Evolutionary conservation across 1,140 invertebrate genomes (phyloP).

Genomic region (Danaus plexippus): DNA sequence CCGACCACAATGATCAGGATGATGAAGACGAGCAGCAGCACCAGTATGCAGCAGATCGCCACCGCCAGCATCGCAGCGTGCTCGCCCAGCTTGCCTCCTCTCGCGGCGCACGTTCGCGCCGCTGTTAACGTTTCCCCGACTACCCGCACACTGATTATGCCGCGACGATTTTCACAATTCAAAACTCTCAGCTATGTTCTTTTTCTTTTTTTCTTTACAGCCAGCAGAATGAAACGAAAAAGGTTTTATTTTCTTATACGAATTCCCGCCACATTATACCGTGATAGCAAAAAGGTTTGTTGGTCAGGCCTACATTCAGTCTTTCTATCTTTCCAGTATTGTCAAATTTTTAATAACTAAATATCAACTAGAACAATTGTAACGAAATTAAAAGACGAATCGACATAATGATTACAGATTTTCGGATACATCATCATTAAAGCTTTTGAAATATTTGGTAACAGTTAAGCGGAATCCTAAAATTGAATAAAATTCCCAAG

Average conservation of each 20-base stretch:
- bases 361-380: neutral
- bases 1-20: conserved; percentile 84
- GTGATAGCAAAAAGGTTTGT: neutral
- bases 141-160: conserved; percentile 41
- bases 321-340: conserved; percentile 10
- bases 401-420: neutral
- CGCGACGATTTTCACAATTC: conserved; percentile 5
- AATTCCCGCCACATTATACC: neutral
- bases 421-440: conserved; percentile 5
- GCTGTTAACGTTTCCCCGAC: conserved; percentile 42
- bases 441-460: neutral
- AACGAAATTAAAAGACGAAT: neutral
- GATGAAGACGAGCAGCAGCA: conserved; percentile 83
- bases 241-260: too few species aligned
- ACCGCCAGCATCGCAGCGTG: conserved; percentile 80
- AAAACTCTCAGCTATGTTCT: neutral
- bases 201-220: conserved; percentile 2
- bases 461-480: too few species aligned
- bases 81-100: conserved; percentile 64
- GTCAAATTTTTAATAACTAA: conserved; percentile 3
- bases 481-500: too few species aligned
- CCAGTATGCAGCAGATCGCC: conserved; percentile 83
- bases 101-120: conserved; percentile 46
- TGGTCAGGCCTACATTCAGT: conserved; percentile 7
- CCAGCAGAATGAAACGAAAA: neutral